Conservation (phyloP, 2,797 vertebrate species). For the Trachops cirrhosus region DNA sequence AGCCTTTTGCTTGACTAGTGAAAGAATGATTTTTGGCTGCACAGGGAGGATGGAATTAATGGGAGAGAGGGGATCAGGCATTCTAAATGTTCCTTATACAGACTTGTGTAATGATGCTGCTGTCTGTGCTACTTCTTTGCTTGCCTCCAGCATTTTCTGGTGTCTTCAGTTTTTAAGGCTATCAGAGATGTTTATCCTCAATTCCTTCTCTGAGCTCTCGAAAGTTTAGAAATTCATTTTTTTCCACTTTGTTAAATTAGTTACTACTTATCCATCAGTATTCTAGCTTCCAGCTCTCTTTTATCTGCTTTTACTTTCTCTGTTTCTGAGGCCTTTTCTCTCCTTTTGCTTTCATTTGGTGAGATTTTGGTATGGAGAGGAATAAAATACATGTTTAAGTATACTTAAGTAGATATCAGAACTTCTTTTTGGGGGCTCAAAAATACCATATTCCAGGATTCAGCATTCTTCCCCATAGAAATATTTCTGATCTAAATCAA, state of each 20-base stretch:
- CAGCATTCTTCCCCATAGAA: not conserved
- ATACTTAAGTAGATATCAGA: constrained; percentile 21
- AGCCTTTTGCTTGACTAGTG: not conserved
- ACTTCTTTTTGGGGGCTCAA: not conserved
- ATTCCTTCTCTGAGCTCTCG: not conserved
- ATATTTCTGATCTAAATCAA: not conserved
- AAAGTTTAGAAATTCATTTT: not conserved
- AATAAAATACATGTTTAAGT: not conserved
- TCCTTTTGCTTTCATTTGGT: not conserved
- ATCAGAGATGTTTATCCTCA: not conserved
- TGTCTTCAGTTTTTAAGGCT: not conserved
- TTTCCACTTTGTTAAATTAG: not conserved
- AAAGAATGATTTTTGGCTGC: not conserved
- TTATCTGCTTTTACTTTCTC: not conserved
- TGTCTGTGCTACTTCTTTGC: not conserved
- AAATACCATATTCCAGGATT: not conserved
- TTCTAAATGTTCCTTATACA: not conserved
- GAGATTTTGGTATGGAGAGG: not conserved
- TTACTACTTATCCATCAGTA: not conserved
- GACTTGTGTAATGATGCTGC: not conserved
- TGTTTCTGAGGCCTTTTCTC: not conserved
- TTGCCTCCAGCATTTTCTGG: not conserved
- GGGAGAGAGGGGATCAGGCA: not conserved
- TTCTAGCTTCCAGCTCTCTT: not conserved
- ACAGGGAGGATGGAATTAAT: not conserved